Evolutionary conservation across 1,140 invertebrate genomes (phyloP).

Genomic region (Platyura marginata): DNA sequence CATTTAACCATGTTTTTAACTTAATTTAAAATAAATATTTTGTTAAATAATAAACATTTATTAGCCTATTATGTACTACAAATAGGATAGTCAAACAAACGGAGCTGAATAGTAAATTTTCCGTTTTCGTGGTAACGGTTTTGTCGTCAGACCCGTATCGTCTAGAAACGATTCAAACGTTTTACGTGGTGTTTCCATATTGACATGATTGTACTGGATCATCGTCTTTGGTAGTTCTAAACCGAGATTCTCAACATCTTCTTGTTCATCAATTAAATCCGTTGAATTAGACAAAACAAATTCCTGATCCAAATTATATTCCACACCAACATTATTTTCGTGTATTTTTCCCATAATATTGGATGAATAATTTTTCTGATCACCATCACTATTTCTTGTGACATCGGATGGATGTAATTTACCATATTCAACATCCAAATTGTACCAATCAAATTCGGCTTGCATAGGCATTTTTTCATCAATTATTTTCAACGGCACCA

Average conservation of each 20-base stretch:
- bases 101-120: constrained; percentile 21
- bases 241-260: background rate
- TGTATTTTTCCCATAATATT: background rate
- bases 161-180: constrained; percentile 20
- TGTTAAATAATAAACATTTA: no score
- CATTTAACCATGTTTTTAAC: no score
- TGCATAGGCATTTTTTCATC: constrained; percentile 9
- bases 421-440: constrained; percentile 23
- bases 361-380: background rate
- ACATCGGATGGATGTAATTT: constrained; percentile 6
- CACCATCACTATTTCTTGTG: background rate
- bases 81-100: constrained; percentile 18
- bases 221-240: background rate
- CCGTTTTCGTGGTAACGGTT: constrained; percentile 18
- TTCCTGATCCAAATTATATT: constrained; percentile 21
- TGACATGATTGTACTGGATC: background rate
- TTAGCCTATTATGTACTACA: no score
- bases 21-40: no score
- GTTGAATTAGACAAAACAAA: constrained; percentile 8
- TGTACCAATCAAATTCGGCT: constrained; percentile 24
- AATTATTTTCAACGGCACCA: constrained; percentile 9
- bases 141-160: constrained; percentile 14
- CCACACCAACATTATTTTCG: constrained; percentile 5
- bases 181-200: constrained; percentile 11
- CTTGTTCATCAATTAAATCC: background rate